These are phyloP conservation scores for Agelaius phoeniceus DNA, from an alignment of 2,113 vertebrate species.

Conservation along the genomic window DNA sequence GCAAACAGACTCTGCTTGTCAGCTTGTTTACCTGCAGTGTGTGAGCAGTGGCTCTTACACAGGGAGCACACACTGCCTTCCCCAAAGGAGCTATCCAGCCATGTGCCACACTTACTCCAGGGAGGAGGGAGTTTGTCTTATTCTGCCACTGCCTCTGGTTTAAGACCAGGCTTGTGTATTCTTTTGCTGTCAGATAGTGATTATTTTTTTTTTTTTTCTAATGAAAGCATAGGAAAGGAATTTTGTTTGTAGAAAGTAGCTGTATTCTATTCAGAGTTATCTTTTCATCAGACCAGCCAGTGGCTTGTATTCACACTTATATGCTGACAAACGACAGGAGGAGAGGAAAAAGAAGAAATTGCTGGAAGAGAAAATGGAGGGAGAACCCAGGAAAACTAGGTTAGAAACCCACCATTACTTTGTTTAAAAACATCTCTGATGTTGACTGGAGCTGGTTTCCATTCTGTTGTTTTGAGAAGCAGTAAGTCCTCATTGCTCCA, in stretches of 20 bases:
- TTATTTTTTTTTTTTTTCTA: background rate
- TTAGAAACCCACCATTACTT: background rate
- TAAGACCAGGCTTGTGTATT: fast-evolving
- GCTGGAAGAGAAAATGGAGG: background rate
- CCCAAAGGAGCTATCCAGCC: background rate
- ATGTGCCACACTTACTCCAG: background rate
- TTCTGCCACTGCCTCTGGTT: background rate
- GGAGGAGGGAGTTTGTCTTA: background rate
- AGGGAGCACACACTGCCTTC: background rate
- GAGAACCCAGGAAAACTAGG: background rate
- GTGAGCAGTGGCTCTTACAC: background rate
- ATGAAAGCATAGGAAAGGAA: background rate
- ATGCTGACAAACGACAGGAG: background rate
- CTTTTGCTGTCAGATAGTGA: background rate
- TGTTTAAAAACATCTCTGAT: background rate
- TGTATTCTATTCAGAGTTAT: background rate
- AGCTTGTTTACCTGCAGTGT: background rate
- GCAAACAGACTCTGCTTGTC: background rate
- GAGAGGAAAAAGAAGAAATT: background rate
- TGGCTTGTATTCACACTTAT: background rate
- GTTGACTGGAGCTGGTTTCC: background rate
- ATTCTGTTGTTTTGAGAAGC: background rate
- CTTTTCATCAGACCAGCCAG: background rate
- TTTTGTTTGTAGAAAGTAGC: background rate
- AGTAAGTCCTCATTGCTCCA: background rate